Percentiles rank a stretch among this genome's conserved stretches.
These are phyloP conservation scores for Nyctereutes procyonoides DNA, from an alignment of 2,113 vertebrate genomes.

Conservation along the genomic window DNA sequence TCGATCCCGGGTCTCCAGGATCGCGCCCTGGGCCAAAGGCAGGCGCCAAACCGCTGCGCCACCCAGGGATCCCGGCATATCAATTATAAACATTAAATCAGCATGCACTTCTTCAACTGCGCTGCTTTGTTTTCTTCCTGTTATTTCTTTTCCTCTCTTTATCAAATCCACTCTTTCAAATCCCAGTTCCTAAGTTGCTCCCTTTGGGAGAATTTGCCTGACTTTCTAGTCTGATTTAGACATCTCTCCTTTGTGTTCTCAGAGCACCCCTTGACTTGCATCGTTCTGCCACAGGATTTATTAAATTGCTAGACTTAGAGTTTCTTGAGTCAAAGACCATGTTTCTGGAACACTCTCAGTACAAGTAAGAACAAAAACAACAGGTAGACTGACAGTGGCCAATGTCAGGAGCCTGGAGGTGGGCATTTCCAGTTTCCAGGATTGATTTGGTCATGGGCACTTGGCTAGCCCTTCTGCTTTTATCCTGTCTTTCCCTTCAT, in stretches of 20 bases:
- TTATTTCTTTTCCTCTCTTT: background rate
- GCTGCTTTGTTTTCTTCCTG: background rate
- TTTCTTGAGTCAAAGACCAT: slow-evolving; percentile 15
- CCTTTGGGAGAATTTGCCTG: background rate
- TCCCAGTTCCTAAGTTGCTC: background rate
- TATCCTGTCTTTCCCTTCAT: background rate
- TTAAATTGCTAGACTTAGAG: background rate
- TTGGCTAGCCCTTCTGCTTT: background rate
- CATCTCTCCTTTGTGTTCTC: background rate
- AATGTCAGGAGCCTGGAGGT: background rate
- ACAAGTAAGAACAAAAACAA: background rate
- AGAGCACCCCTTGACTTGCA: background rate
- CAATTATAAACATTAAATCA: background rate
- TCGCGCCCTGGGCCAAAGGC: too few species aligned
- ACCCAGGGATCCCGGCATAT: too few species aligned
- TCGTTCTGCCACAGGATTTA: background rate
- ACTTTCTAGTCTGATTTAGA: background rate
- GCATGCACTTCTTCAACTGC: background rate
- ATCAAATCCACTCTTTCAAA: background rate
- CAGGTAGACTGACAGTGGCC: background rate
- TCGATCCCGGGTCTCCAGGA: too few species aligned
- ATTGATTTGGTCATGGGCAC: background rate
- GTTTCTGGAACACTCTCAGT: background rate
- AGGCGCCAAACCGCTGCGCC: too few species aligned
- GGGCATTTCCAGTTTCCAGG: background rate